Evolutionary conservation across 2,888 invertebrate genomes (phyloP).

Genomic region (Lutraria lutraria): DNA sequence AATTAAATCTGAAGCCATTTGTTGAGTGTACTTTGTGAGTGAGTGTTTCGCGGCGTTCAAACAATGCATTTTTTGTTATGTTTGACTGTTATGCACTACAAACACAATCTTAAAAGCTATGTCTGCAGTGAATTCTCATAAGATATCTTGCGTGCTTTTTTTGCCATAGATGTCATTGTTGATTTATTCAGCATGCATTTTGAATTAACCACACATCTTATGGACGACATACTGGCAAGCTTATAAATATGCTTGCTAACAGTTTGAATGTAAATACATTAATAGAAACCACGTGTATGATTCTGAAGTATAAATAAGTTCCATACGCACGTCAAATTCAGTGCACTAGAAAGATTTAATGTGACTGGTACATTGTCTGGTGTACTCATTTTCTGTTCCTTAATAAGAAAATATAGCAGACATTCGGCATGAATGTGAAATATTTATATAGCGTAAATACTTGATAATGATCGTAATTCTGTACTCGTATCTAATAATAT

Average conservation of each 20-base stretch:
- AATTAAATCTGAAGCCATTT: too few relatives aligned
- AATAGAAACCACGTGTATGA: slow-evolving; percentile 3
- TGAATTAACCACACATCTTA: background rate
- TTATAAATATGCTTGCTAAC: background rate
- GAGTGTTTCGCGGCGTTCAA: too few relatives aligned
- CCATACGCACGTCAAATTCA: background rate
- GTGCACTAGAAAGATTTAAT: too few relatives aligned
- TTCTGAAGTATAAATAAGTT: background rate
- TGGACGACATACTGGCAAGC: background rate
- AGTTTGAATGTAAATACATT: background rate
- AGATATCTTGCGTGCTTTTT: background rate
- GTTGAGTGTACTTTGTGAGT: too few relatives aligned
- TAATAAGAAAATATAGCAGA: too few relatives aligned
- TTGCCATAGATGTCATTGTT: background rate
- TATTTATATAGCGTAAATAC: too few relatives aligned
- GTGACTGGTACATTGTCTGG: too few relatives aligned
- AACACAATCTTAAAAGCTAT: background rate
- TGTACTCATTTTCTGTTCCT: too few relatives aligned
- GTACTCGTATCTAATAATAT: too few relatives aligned
- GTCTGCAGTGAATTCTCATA: background rate
- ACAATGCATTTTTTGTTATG: too few relatives aligned
- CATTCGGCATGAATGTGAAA: too few relatives aligned
- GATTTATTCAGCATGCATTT: background rate
- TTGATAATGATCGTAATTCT: too few relatives aligned
- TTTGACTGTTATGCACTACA: background rate